Evolutionary conservation across 2,888 invertebrate genomes (phyloP).

Genomic region (Coleophora flavipennella): DNA sequence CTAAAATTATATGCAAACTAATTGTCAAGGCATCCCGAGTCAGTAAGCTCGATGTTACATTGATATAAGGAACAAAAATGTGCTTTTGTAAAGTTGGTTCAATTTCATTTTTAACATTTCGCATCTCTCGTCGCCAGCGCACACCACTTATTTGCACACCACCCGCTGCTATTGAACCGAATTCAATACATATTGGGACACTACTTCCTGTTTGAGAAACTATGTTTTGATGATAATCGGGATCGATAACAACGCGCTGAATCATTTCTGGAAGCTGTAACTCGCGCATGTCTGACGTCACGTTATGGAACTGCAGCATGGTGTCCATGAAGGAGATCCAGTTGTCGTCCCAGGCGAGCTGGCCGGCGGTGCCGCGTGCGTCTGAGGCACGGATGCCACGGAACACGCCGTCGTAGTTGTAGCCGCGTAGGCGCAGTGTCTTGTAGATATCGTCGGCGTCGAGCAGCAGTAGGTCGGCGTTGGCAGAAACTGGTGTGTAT

Average conservation of each 20-base stretch:
- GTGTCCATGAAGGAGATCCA: conserved; percentile 98
- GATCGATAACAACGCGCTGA: conserved; percentile 86
- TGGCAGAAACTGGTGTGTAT: conserved; percentile 28
- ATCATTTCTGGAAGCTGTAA: conserved; percentile 91
- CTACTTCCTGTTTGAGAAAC: conserved; percentile 72
- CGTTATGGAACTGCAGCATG: conserved; percentile 93
- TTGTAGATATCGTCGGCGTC: conserved; percentile 84
- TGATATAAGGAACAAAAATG: conserved; percentile 83
- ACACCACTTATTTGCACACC: conserved; percentile 91
- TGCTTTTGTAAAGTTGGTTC: conserved; percentile 90
- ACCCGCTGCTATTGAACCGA: conserved; percentile 83
- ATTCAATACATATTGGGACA: conserved; percentile 79
- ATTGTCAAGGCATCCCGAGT: conserved; percentile 77
- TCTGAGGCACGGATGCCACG: conserved; percentile 85
- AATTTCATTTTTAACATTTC: conserved; percentile 82
- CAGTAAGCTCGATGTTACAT: conserved; percentile 54
- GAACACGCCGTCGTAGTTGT: conserved; percentile 87
- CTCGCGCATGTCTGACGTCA: conserved; percentile 82
- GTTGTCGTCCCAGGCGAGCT: conserved; percentile 88
- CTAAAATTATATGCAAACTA: conserved; percentile 81
- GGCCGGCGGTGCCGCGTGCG: conserved; percentile 78
- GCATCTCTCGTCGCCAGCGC: conserved; percentile 92
- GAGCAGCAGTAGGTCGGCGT: conserved; percentile 63
- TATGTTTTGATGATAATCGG: too few species aligned
- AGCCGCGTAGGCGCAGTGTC: conserved; percentile 86